A percentile compares a stretch with the other conserved stretches of the same genome.
phyloP scores from a whole-genome alignment of 2,113 vertebrate genomes.

The Microcebus griseorufus region DNA sequence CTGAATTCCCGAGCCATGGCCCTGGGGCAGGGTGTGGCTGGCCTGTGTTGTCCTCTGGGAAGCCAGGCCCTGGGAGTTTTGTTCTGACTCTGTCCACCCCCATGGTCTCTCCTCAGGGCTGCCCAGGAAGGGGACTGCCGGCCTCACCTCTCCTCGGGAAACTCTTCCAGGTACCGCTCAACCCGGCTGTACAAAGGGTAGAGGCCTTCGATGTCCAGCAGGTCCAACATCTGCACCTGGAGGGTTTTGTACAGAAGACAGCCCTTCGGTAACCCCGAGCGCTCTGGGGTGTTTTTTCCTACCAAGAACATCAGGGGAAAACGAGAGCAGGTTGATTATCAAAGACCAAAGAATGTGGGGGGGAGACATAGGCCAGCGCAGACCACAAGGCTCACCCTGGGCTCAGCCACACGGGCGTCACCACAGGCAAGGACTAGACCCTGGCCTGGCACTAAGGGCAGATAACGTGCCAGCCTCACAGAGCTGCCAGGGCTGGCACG shows the following conservation, averaged over 20 bases:
- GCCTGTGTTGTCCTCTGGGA: background rate
- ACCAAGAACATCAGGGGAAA: slow-evolving; percentile 77
- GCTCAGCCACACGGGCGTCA: too few species aligned
- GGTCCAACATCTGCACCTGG: slow-evolving; percentile 97
- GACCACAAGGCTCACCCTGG: background rate
- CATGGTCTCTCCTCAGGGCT: background rate
- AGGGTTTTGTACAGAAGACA: slow-evolving; percentile 95
- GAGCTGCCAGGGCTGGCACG: background rate
- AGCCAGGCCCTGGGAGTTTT: background rate
- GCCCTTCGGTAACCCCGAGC: slow-evolving; percentile 91
- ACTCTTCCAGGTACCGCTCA: slow-evolving; percentile 94
- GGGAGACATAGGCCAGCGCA: slow-evolving; percentile 4
- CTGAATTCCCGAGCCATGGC: background rate
- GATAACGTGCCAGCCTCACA: background rate
- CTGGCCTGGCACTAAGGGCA: background rate
- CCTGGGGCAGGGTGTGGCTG: too few species aligned
- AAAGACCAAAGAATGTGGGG: background rate
- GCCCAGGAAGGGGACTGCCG: background rate
- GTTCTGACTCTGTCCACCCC: background rate
- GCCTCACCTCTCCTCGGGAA: slow-evolving; percentile 94
- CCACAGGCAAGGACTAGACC: background rate
- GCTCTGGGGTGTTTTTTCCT: slow-evolving; percentile 88
- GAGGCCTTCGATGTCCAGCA: slow-evolving; percentile 96
- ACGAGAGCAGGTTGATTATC: slow-evolving; percentile 56
- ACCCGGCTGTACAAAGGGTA: slow-evolving; percentile 93